These are phyloP conservation scores for Rhipidura dahli DNA, from an alignment of 2,113 vertebrate genomes.

Conservation along the genomic window DNA sequence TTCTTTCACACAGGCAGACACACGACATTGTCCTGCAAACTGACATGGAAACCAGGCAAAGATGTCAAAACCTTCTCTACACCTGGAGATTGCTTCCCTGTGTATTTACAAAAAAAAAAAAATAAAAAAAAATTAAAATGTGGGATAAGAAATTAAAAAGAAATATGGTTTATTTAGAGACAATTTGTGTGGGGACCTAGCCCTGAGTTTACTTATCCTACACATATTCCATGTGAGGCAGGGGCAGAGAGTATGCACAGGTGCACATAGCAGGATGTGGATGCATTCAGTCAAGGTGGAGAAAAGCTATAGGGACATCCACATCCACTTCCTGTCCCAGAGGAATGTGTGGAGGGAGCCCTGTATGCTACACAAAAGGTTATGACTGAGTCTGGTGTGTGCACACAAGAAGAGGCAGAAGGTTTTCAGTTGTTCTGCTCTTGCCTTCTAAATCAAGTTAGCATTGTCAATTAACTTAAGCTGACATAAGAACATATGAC, in stretches of 20 bases:
- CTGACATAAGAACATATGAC: neutral
- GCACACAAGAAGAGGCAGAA: neutral
- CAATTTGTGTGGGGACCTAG: neutral
- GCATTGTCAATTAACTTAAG: neutral
- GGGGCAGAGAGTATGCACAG: neutral
- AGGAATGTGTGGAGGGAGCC: neutral
- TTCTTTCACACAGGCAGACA: neutral
- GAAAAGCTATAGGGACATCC: neutral
- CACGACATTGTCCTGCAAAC: neutral
- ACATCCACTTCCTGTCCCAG: neutral
- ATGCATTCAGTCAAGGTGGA: neutral
- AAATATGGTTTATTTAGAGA: neutral
- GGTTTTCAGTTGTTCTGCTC: neutral
- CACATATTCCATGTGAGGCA: neutral
- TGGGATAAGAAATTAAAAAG: neutral
- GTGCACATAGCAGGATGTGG: neutral
- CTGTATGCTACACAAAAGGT: neutral
- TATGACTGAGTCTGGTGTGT: fast-evolving
- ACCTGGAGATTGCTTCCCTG: neutral
- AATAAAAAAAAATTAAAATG: neutral
- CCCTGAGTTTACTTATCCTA: neutral
- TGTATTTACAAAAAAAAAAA: neutral
- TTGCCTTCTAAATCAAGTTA: neutral
- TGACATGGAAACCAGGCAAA: neutral
- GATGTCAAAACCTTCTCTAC: neutral